Conservation (phyloP, 2,888 invertebrate species). For the Drosophila anceps region DNA sequence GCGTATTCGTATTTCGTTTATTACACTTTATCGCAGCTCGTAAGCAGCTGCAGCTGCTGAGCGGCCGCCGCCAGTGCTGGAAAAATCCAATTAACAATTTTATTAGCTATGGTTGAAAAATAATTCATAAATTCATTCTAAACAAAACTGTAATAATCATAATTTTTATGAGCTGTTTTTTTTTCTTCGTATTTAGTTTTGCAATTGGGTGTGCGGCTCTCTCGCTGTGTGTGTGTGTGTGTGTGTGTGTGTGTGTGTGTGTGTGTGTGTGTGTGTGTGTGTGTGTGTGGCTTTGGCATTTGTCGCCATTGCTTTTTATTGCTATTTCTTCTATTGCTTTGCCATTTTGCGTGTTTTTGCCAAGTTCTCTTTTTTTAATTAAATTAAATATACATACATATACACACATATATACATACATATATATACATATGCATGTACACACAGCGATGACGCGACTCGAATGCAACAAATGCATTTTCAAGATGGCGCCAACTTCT, state of each 20-base stretch:
- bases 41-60: slow-evolving; percentile 66
- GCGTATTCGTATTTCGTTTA: slow-evolving; percentile 24
- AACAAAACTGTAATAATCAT: slow-evolving; percentile 70
- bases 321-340: slow-evolving; percentile 36
- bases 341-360: slow-evolving; percentile 33
- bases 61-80: slow-evolving; percentile 56
- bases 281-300: slow-evolving; percentile 39
- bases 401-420: neutral
- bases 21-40: slow-evolving; percentile 47
- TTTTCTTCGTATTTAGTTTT: neutral
- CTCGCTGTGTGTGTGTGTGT: neutral
- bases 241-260: neutral
- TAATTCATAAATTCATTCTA: slow-evolving; percentile 78
- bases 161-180: slow-evolving; percentile 59
- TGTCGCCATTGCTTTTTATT: slow-evolving; percentile 49
- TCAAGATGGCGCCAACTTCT: slow-evolving; percentile 33
- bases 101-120: slow-evolving; percentile 77
- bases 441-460: neutral
- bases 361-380: slow-evolving; percentile 41
- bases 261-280: neutral
- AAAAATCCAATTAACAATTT: slow-evolving; percentile 79
- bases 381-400: slow-evolving; percentile 48
- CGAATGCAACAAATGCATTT: slow-evolving; percentile 26
- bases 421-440: neutral
- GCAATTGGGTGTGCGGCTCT: neutral